A percentile compares a stretch with the other conserved stretches of the same genome.
Conservation (phyloP, 2,888 invertebrate genomes). For the Eupelmus urozonus region DNA sequence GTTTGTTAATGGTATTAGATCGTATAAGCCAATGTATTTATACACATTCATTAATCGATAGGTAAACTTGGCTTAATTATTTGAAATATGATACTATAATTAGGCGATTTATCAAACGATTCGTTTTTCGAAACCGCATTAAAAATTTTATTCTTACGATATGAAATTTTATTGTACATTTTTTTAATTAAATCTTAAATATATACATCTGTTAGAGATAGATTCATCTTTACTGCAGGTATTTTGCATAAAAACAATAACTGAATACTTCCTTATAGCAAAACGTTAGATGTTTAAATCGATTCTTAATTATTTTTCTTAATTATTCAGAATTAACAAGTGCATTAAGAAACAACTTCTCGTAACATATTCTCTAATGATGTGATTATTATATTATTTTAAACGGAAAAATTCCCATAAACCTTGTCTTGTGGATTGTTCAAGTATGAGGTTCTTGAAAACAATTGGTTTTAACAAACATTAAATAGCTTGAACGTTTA, state of each 20-base stretch:
- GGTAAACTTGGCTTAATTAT: no score
- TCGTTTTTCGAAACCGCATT: no score
- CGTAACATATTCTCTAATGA: background rate
- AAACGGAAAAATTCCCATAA: slow-evolving; percentile 27
- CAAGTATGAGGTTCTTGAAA: slow-evolving; percentile 20
- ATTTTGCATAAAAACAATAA: no score
- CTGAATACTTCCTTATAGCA: slow-evolving; percentile 8
- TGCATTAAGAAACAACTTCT: no score
- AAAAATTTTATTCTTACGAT: no score
- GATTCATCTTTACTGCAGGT: no score
- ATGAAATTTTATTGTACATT: no score
- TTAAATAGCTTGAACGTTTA: slow-evolving; percentile 40
- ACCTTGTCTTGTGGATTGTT: background rate
- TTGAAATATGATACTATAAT: no score
- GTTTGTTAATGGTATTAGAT: background rate
- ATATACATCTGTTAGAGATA: no score
- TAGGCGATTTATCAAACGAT: no score
- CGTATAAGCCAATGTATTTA: background rate
- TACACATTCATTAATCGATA: no score
- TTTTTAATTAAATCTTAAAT: no score
- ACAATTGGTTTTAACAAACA: slow-evolving; percentile 47
- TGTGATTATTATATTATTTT: background rate
- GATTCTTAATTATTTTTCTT: background rate
- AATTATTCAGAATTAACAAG: background rate
- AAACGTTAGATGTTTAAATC: background rate